phyloP scores from a whole-genome alignment of 2,797 vertebrate species.

The Phylloscopus collybita region DNA sequence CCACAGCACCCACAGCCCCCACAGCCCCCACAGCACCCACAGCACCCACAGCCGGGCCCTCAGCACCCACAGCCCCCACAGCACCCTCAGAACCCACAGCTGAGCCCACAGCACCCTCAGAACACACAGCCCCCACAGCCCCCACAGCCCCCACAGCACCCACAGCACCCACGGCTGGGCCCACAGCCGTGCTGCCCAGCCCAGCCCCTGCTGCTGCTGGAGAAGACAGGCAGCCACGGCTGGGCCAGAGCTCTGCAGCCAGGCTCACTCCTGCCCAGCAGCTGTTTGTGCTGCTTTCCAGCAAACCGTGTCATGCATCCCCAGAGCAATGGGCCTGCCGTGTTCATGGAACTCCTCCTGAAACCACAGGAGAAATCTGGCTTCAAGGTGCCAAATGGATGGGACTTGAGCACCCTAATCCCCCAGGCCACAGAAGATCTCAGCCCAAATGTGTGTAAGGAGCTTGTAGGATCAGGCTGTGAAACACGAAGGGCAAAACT shows the following conservation, averaged over 20 bases:
- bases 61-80: no score
- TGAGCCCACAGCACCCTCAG: neutral
- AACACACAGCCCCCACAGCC: no score
- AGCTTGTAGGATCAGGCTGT: neutral
- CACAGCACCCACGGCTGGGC: neutral
- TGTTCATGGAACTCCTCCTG: neutral
- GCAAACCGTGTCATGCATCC: fast-evolving
- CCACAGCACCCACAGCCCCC: no score
- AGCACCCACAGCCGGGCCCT: no score
- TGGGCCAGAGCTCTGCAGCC: neutral
- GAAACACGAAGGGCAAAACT: neutral
- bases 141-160: neutral
- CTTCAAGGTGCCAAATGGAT: neutral
- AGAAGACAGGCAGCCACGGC: neutral
- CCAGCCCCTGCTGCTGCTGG: neutral
- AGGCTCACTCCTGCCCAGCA: neutral
- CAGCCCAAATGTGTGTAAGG: neutral
- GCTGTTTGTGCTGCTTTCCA: neutral
- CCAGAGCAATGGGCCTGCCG: fast-evolving
- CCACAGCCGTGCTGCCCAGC: neutral
- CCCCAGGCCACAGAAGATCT: neutral
- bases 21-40: neutral
- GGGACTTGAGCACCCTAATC: neutral
- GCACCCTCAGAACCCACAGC: neutral
- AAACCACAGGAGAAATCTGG: neutral